Evolutionary conservation across 2,113 vertebrate genomes (phyloP).

Genomic region (Pelecanoides urinatrix): DNA sequence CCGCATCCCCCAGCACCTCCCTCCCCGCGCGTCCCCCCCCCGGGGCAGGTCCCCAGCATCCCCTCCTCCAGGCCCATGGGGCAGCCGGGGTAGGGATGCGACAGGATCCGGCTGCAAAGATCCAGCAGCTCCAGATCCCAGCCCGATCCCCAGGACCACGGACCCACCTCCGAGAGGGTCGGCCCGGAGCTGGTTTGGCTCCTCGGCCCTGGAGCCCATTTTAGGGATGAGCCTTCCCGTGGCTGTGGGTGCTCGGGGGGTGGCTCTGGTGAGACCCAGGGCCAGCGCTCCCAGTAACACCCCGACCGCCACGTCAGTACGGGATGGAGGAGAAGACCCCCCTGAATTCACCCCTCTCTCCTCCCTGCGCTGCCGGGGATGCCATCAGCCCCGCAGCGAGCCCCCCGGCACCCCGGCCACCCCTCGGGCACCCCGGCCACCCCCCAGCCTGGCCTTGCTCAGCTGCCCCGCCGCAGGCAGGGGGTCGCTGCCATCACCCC

Average conservation of each 20-base stretch:
- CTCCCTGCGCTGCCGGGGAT: not conserved
- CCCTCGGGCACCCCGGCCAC: rapidly evolving
- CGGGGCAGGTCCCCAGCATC: not conserved
- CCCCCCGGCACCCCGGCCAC: not conserved
- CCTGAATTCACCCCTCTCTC: too few relatives aligned
- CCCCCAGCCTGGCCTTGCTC: not conserved
- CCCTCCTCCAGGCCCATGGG: not conserved
- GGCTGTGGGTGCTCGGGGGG: not conserved
- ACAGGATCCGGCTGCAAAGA: not conserved
- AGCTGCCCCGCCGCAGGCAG: too few relatives aligned
- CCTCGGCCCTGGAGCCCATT: too few relatives aligned
- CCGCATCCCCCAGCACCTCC: too few relatives aligned
- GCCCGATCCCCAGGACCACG: not conserved
- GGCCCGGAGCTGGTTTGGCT: not conserved
- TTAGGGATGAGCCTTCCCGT: not conserved
- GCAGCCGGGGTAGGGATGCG: not conserved
- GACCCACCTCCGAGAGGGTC: not conserved
- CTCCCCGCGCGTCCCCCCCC: not conserved
- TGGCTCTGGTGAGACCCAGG: too few relatives aligned
- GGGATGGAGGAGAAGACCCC: not conserved
- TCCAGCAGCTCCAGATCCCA: not conserved
- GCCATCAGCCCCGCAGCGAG: not conserved
- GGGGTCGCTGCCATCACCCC: not conserved
- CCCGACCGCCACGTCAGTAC: rapidly evolving
- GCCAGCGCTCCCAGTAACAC: not conserved